Evolutionary conservation across 1,140 invertebrate genomes (phyloP).

Genomic region (Ceratina australensis): DNA sequence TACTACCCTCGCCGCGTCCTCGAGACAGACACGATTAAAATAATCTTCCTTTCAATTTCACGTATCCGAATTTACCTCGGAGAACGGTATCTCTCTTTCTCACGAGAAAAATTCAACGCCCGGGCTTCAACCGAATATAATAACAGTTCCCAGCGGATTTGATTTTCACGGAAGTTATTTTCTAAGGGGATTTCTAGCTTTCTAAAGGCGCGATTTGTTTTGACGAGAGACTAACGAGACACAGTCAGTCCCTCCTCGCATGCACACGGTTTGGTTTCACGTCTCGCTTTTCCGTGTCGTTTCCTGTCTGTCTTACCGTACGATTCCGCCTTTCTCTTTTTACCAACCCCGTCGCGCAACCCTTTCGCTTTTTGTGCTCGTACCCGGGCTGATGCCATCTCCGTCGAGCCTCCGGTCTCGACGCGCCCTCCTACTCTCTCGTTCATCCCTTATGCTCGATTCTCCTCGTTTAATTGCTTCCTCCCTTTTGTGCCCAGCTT

Average conservation of each 20-base stretch:
- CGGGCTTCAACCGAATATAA: no score
- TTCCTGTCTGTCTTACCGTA: slow-evolving; percentile 11
- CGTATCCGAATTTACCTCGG: no score
- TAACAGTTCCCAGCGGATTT: no score
- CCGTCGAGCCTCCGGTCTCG: background rate
- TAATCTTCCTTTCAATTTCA: no score
- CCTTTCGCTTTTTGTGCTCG: background rate
- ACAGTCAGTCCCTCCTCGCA: slow-evolving; percentile 61
- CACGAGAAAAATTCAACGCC: no score
- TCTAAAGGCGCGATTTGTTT: slow-evolving; percentile 53
- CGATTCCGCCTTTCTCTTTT: background rate
- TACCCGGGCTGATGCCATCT: no score
- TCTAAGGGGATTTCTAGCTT: no score
- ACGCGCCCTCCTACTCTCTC: background rate
- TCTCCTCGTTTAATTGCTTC: slow-evolving; percentile 27
- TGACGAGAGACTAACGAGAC: slow-evolving; percentile 64
- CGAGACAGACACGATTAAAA: no score
- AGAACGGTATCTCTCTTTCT: no score
- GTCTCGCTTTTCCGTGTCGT: slow-evolving; percentile 50
- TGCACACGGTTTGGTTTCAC: slow-evolving; percentile 16
- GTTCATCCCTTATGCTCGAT: slow-evolving; percentile 15
- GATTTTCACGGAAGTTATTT: no score
- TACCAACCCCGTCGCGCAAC: background rate
- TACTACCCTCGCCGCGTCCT: no score
- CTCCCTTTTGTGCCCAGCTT: slow-evolving; percentile 11